A percentile compares a stretch with the other conserved stretches of the same genome.
These are phyloP conservation scores for Plebejus anna DNA, from an alignment of 2,888 invertebrate genomes.

Conservation along the genomic window DNA sequence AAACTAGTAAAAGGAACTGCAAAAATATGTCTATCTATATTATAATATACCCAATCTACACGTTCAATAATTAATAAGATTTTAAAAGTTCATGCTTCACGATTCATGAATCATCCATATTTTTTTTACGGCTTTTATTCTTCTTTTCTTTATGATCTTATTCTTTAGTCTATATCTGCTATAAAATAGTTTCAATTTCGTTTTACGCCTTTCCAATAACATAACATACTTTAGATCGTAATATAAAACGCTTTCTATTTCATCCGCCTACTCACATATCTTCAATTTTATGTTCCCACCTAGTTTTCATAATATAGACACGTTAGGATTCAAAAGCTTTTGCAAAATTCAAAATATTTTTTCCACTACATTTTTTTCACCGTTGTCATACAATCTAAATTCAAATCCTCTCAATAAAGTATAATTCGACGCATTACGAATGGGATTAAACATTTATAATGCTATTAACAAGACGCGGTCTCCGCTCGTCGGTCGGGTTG, in stretches of 20 bases:
- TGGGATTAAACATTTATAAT: slow-evolving; percentile 37
- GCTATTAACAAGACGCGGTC: slow-evolving; percentile 34
- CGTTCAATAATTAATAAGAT: background rate
- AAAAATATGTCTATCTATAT: background rate
- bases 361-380: background rate
- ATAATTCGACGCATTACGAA: slow-evolving; percentile 34
- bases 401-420: slow-evolving; percentile 27
- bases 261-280: background rate
- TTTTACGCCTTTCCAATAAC: slow-evolving; percentile 8
- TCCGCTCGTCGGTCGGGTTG: slow-evolving; percentile 22
- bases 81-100: background rate
- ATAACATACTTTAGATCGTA: background rate
- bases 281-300: background rate
- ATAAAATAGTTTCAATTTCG: background rate
- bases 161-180: background rate
- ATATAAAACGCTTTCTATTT: slow-evolving; percentile 16
- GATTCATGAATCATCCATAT: background rate
- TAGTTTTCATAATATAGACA: background rate
- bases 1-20: background rate
- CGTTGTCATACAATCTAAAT: background rate
- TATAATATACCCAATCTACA: background rate
- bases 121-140: background rate
- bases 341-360: background rate
- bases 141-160: background rate
- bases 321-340: background rate